phyloP scores from a whole-genome alignment of 92 coral and sea anemone species.

The Porites divaricata region DNA sequence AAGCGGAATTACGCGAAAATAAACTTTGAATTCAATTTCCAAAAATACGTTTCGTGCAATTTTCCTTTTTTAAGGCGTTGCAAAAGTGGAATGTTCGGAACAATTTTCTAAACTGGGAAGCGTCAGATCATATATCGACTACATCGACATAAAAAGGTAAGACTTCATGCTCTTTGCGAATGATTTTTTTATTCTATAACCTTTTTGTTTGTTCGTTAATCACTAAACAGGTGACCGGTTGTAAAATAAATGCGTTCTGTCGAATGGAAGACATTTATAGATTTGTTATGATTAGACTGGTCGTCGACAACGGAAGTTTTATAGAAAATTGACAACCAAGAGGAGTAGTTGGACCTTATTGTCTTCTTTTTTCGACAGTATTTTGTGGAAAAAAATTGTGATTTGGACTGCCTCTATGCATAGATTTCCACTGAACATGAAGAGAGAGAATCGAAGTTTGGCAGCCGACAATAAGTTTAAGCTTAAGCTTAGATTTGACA shows the following conservation, averaged over 20 bases:
- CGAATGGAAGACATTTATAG: not conserved
- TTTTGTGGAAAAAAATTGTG: not conserved
- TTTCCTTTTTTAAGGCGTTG: slow-evolving; percentile 21
- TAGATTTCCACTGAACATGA: not conserved
- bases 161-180: not conserved
- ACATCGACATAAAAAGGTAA: slow-evolving; percentile 19
- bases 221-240: not conserved
- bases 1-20: not conserved
- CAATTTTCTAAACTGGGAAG: slow-evolving; percentile 13
- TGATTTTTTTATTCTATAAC: not conserved
- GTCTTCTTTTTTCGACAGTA: not conserved
- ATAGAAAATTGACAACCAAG: not conserved
- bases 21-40: slow-evolving; percentile 1
- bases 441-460: not conserved
- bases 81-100: slow-evolving; percentile 32
- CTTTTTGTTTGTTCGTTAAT: not conserved
- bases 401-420: not conserved
- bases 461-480: not conserved
- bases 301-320: slow-evolving; percentile 39
- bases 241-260: not conserved
- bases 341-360: not conserved
- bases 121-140: slow-evolving; percentile 12
- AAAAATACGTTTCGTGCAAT: not conserved
- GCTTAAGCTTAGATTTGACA: too few relatives aligned
- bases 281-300: slow-evolving; percentile 10